A percentile compares a stretch with the other conserved stretches of the same genome.
Conservation (phyloP, 92 coral and sea anemone genomes). For the Nematostella vectensis region DNA sequence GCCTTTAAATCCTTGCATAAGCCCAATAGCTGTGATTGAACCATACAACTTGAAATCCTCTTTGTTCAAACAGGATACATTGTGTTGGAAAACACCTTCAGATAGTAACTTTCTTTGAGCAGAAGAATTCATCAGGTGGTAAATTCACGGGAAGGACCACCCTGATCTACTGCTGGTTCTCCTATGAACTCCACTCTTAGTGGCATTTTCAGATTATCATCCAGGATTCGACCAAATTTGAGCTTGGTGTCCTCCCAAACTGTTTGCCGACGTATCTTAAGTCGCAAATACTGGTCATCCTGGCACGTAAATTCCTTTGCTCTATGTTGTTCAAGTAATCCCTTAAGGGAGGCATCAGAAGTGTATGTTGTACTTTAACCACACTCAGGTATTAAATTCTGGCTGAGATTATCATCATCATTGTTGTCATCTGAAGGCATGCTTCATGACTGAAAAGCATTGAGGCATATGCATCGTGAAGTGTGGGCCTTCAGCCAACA, state of each 20-base stretch:
- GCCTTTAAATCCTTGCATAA: conserved; percentile 33
- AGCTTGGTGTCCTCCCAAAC: conserved; percentile 26
- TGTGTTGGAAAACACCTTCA: conserved; percentile 17
- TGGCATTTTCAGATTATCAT: conserved; percentile 7
- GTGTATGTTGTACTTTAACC: too few species aligned
- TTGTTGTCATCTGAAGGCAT: too few species aligned
- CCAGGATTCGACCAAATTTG: background rate
- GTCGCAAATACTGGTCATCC: too few species aligned
- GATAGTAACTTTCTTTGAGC: conserved; percentile 8
- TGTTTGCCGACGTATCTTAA: conserved; percentile 27
- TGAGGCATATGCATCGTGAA: too few species aligned
- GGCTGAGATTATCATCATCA: too few species aligned
- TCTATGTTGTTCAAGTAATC: conserved; percentile 2
- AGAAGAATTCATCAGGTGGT: conserved; percentile 1
- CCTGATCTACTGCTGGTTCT: conserved; percentile 16
- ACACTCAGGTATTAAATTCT: too few species aligned
- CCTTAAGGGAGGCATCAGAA: too few species aligned
- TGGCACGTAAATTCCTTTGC: too few species aligned
- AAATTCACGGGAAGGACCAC: conserved; percentile 17
- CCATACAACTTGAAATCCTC: conserved; percentile 16
- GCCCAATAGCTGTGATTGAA: conserved; percentile 15
- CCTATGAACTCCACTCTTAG: conserved; percentile 18
- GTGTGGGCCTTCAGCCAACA: too few species aligned
- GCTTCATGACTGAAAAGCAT: too few species aligned
- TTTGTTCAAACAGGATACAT: conserved; percentile 8